Conservation (phyloP, 2,113 vertebrate genomes). For the Naja naja region DNA sequence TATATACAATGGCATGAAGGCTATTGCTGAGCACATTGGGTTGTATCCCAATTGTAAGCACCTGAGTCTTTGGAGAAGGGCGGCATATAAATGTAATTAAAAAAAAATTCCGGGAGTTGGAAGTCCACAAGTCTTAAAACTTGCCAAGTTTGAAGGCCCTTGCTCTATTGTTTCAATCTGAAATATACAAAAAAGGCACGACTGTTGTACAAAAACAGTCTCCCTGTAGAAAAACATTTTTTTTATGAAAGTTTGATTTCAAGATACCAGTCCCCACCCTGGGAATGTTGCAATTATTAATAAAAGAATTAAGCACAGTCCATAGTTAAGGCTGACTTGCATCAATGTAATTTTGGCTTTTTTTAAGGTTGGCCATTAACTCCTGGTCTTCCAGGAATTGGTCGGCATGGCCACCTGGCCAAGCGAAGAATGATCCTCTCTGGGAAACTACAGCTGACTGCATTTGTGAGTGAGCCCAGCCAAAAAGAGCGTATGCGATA, state of each 20-base stretch:
- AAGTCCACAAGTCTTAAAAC: no score
- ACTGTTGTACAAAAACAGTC: background rate
- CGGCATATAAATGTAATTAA: no score
- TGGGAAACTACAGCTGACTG: fast-evolving
- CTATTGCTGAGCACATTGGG: no score
- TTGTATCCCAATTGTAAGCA: no score
- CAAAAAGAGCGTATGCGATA: constrained; percentile 50
- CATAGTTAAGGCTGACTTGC: background rate
- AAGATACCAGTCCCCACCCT: background rate
- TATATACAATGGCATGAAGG: no score
- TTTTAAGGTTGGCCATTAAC: background rate
- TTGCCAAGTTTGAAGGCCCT: no score
- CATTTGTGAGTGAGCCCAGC: constrained; percentile 22
- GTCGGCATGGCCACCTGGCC: constrained; percentile 42
- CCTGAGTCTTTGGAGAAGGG: no score
- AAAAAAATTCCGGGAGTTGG: no score
- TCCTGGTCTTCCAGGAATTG: background rate
- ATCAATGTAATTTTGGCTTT: background rate
- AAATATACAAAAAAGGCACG: background rate
- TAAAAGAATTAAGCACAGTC: background rate
- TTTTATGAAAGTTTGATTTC: background rate
- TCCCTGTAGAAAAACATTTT: background rate
- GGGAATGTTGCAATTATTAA: background rate
- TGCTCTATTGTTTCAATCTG: background rate
- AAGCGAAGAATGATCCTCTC: background rate